Conservation (phyloP, 2,113 vertebrate genomes). For the Calyptommatus sinebrachiatus region DNA sequence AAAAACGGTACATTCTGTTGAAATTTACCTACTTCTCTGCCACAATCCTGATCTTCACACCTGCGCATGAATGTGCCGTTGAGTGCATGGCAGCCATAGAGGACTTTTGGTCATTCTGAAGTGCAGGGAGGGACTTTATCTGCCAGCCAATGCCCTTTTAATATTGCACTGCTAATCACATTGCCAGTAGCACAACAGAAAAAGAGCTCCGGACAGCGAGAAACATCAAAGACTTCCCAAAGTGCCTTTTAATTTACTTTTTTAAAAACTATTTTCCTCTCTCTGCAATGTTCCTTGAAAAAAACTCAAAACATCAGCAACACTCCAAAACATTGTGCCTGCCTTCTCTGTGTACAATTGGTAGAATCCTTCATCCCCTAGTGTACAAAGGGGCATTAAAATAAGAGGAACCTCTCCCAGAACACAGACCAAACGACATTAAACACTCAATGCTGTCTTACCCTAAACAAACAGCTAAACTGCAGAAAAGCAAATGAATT, state of each 20-base stretch:
- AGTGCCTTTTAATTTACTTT: conserved; percentile 34
- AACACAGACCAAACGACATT: conserved; percentile 43
- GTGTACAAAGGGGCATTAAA: conserved; percentile 41
- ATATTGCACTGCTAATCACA: conserved; percentile 96
- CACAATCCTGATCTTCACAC: conserved; percentile 25
- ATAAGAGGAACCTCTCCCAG: conserved; percentile 8
- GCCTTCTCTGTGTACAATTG: conserved; percentile 36
- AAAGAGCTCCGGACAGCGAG: conserved; percentile 89
- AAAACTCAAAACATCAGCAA: conserved; percentile 36
- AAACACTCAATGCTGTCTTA: not conserved
- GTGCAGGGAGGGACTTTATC: conserved; percentile 71
- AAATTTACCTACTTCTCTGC: not conserved
- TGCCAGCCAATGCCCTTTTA: conserved; percentile 97
- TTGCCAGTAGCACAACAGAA: conserved; percentile 95
- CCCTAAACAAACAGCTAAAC: conserved; percentile 28
- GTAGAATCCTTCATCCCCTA: conserved; percentile 28
- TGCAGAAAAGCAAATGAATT: not conserved
- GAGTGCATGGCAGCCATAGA: conserved; percentile 60
- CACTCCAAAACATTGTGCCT: conserved; percentile 37
- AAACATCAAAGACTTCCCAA: conserved; percentile 57
- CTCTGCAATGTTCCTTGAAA: conserved; percentile 51
- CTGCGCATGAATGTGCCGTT: conserved; percentile 57
- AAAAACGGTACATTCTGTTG: not conserved
- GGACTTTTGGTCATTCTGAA: conserved; percentile 61
- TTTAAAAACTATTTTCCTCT: not conserved